phyloP scores from a whole-genome alignment of 2,888 invertebrate species.

The Amphipyra berbera region DNA sequence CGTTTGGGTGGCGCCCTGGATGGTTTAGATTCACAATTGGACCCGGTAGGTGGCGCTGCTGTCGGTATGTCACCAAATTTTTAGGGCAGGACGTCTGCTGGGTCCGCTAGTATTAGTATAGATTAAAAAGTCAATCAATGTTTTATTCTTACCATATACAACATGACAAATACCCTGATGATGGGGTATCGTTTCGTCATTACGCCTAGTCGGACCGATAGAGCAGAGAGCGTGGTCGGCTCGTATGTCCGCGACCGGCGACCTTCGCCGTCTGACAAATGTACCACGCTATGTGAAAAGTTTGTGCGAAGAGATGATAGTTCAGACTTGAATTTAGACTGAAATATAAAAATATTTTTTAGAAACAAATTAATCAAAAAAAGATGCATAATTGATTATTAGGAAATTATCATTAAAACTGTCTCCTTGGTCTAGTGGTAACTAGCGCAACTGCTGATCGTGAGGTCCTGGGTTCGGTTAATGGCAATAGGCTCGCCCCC shows the following conservation, averaged over 20 bases:
- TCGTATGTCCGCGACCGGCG: constrained; percentile 43
- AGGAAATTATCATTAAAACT: no score
- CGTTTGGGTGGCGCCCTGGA: no score
- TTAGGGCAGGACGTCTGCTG: no score
- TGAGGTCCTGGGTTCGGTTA: no score
- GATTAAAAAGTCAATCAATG: no score
- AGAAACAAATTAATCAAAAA: not conserved
- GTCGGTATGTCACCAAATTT: no score
- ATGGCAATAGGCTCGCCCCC: no score
- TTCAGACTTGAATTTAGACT: constrained; percentile 73
- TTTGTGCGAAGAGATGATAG: constrained; percentile 60
- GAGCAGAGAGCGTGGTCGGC: constrained; percentile 65
- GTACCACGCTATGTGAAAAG: constrained; percentile 75
- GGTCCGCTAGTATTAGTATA: no score
- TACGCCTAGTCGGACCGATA: constrained; percentile 94
- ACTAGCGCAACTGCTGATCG: no score
- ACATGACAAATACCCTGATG: constrained; percentile 94
- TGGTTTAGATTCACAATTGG: no score
- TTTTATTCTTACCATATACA: constrained; percentile 92
- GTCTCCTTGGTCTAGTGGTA: no score
- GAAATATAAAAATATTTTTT: constrained; percentile 18
- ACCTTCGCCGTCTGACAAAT: constrained; percentile 70
- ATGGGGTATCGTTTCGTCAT: constrained; percentile 95
- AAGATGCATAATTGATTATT: not conserved
- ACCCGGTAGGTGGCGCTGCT: no score